phyloP scores from a whole-genome alignment of 1,140 invertebrate genomes.

The Mercenaria mercenaria region DNA sequence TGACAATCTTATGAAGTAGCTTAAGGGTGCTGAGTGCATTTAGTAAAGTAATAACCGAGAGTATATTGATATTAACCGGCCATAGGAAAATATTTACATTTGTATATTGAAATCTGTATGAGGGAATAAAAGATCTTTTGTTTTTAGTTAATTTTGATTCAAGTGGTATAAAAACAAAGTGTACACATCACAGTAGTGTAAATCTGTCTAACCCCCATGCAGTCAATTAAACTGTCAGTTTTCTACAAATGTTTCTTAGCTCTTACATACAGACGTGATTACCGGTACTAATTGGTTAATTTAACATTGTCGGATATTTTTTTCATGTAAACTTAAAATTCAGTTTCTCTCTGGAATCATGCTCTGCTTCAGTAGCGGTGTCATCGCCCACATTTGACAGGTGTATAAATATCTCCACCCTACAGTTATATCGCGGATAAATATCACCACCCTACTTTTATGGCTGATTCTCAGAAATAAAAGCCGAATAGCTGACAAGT shows the following conservation, averaged over 20 bases:
- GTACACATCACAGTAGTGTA: too few species aligned
- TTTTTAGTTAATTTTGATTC: too few species aligned
- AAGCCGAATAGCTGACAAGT: background rate
- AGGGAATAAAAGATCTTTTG: too few species aligned
- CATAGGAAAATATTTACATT: too few species aligned
- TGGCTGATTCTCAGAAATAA: constrained; percentile 37
- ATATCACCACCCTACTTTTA: constrained; percentile 43
- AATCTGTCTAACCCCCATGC: background rate
- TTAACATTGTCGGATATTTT: background rate
- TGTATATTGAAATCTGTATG: too few species aligned
- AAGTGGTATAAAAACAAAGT: background rate
- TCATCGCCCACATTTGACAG: constrained; percentile 35
- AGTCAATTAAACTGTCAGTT: background rate
- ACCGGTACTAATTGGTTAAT: background rate
- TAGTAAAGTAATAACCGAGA: too few species aligned
- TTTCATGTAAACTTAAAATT: background rate
- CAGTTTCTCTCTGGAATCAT: background rate
- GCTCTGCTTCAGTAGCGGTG: background rate
- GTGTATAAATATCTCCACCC: constrained; percentile 37
- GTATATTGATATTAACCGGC: too few species aligned
- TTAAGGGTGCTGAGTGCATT: too few species aligned
- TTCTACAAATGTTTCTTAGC: background rate
- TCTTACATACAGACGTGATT: background rate
- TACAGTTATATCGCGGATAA: constrained; percentile 12
- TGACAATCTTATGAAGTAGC: too few species aligned